Evolutionary conservation across 2,797 vertebrate genomes (phyloP).

Genomic region (Anabacerthia variegaticeps): DNA sequence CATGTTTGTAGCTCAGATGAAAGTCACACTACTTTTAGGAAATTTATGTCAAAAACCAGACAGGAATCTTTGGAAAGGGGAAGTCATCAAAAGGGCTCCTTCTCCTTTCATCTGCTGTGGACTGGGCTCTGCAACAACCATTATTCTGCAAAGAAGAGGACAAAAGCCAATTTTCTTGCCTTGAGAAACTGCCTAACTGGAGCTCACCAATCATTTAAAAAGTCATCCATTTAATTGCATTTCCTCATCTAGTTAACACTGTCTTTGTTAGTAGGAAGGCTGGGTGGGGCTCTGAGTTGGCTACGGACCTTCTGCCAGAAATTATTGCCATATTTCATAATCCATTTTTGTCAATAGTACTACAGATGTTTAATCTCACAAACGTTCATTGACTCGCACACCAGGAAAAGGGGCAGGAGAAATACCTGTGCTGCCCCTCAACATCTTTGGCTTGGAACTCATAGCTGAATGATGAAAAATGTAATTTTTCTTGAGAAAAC

Average conservation of each 20-base stretch:
- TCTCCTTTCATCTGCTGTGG: background rate
- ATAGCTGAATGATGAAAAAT: background rate
- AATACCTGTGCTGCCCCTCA: background rate
- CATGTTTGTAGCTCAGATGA: background rate
- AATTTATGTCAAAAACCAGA: background rate
- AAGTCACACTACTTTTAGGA: background rate
- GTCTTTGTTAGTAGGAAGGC: background rate
- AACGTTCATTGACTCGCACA: background rate
- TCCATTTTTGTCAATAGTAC: background rate
- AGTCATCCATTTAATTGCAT: background rate
- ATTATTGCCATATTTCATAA: background rate
- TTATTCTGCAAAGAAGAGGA: background rate
- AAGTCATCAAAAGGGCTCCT: background rate
- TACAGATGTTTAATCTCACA: background rate
- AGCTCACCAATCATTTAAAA: background rate
- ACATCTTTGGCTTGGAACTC: background rate
- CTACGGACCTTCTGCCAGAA: background rate
- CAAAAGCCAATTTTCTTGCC: slow-evolving; percentile 9
- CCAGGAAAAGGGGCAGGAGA: background rate
- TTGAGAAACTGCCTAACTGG: background rate
- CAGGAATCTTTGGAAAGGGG: background rate
- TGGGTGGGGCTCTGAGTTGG: background rate
- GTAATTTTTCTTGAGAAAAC: background rate
- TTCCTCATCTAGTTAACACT: background rate
- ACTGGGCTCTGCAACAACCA: background rate